Evolutionary conservation across 2,113 vertebrate species (phyloP).

Genomic region (Boulengeromyrus knoepffleri): DNA sequence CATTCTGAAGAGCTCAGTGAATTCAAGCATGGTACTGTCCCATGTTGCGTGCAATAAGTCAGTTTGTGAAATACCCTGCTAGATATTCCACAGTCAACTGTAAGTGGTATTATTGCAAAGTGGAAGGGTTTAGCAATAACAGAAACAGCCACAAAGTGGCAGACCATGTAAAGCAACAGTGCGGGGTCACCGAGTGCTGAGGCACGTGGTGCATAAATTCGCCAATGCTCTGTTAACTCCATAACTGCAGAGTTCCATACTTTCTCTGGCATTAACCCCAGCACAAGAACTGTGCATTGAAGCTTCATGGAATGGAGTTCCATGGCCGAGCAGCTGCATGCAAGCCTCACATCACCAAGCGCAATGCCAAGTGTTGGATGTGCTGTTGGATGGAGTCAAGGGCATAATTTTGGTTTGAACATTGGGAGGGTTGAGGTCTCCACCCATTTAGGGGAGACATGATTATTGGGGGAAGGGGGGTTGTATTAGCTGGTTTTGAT

Average conservation of each 20-base stretch:
- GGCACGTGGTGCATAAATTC: background rate
- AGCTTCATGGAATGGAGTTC: background rate
- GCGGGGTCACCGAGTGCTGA: background rate
- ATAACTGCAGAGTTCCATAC: background rate
- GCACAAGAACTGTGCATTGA: too few relatives aligned
- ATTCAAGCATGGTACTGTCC: background rate
- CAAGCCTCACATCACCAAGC: background rate
- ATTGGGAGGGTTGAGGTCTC: too few relatives aligned
- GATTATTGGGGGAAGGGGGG: too few relatives aligned
- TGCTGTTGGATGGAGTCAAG: background rate
- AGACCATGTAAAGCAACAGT: background rate
- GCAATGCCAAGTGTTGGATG: background rate
- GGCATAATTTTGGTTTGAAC: too few relatives aligned
- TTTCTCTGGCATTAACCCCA: background rate
- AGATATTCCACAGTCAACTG: background rate
- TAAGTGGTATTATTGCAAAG: background rate
- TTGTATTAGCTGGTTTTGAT: too few relatives aligned
- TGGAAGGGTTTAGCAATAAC: background rate
- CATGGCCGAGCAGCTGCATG: background rate
- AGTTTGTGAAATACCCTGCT: background rate
- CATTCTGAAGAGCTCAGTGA: background rate
- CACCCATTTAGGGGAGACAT: too few relatives aligned
- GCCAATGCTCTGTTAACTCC: background rate
- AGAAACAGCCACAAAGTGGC: background rate
- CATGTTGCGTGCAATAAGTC: background rate